Conservation (phyloP, 2,797 vertebrate species). For the Cirrhinus molitorella region DNA sequence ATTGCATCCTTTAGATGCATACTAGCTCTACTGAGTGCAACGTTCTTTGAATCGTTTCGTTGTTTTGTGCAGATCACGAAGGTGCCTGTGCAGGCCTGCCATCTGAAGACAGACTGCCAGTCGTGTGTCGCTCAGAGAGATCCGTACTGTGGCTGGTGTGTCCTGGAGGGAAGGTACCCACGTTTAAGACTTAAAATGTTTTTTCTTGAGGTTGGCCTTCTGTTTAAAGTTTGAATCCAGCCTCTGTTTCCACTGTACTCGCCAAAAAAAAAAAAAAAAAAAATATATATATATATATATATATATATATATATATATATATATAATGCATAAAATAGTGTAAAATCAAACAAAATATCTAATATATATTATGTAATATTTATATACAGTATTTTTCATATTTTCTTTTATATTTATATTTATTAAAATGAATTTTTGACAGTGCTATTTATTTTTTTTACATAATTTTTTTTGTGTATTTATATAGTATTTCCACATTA, state of each 20-base stretch:
- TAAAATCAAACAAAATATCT: too few relatives aligned
- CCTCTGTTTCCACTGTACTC: background rate
- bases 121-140: slow-evolving; percentile 87
- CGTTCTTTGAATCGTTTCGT: slow-evolving; percentile 41
- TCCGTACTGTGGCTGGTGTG: slow-evolving; percentile 98
- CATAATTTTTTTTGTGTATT: too few relatives aligned
- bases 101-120: slow-evolving; percentile 81
- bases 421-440: too few relatives aligned
- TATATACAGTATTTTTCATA: too few relatives aligned
- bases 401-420: too few relatives aligned
- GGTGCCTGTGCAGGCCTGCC: slow-evolving; percentile 90
- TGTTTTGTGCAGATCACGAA: slow-evolving; percentile 83
- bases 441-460: too few relatives aligned
- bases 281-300: too few relatives aligned
- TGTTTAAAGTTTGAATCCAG: background rate
- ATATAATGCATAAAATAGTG: background rate
- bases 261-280: background rate
- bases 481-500: too few relatives aligned
- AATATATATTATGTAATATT: too few relatives aligned
- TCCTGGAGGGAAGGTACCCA: slow-evolving; percentile 89
- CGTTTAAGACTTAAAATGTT: background rate
- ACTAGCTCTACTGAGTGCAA: background rate
- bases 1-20: background rate
- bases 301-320: too few relatives aligned
- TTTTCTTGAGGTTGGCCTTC: background rate